phyloP scores from a whole-genome alignment of 2,888 invertebrate genomes.

The Aphodius granarius region DNA sequence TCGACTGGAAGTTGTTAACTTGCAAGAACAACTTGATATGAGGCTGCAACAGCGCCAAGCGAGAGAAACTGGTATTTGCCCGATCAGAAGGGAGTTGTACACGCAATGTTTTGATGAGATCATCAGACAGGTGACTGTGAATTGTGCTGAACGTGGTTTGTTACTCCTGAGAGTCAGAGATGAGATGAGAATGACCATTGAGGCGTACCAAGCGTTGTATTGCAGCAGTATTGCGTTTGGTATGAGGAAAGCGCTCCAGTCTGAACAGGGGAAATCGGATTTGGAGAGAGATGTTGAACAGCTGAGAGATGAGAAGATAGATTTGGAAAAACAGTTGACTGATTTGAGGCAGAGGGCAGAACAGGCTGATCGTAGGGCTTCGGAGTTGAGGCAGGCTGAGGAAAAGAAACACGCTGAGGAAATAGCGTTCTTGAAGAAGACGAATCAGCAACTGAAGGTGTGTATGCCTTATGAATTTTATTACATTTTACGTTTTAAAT shows the following conservation, averaged over 20 bases:
- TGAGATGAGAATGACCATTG: constrained; percentile 95
- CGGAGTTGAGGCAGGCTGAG: constrained; percentile 83
- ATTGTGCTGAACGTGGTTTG: constrained; percentile 95
- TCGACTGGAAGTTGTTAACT: constrained; percentile 90
- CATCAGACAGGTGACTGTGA: constrained; percentile 94
- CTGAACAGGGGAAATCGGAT: constrained; percentile 84
- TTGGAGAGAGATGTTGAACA: constrained; percentile 73
- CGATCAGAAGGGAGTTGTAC: constrained; percentile 89
- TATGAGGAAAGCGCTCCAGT: constrained; percentile 95
- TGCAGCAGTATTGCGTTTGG: constrained; percentile 98
- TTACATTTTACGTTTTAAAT: constrained; percentile 16
- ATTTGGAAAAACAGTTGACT: constrained; percentile 64
- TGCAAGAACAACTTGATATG: constrained; percentile 94
- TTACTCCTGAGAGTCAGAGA: constrained; percentile 89
- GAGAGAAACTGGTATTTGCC: constrained; percentile 95
- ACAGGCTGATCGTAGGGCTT: constrained; percentile 78
- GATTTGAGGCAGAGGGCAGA: constrained; percentile 73
- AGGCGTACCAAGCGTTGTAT: constrained; percentile 94
- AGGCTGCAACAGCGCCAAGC: constrained; percentile 61
- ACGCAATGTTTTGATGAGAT: constrained; percentile 95
- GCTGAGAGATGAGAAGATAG: constrained; percentile 66
- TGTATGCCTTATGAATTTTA: constrained; percentile 4
- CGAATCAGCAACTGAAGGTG: constrained; percentile 91
- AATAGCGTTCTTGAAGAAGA: constrained; percentile 88
- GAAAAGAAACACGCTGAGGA: constrained; percentile 93